Percentiles rank a stretch among this genome's conserved stretches.
These are phyloP conservation scores for Crepidodera aurea DNA, from an alignment of 2,888 invertebrate genomes.

Conservation along the genomic window DNA sequence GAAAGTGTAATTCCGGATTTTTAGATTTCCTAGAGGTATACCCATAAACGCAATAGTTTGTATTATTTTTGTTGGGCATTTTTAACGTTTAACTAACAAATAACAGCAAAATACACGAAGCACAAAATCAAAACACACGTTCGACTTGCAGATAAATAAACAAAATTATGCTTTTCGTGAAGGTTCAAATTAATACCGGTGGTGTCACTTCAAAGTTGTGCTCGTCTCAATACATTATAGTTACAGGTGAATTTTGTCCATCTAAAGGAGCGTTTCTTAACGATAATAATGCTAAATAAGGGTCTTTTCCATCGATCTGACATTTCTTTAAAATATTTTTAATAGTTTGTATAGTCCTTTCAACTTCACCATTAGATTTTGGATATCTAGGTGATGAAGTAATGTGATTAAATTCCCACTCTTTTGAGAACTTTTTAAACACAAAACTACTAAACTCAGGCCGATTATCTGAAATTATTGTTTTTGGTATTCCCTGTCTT, in stretches of 20 bases:
- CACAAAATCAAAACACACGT: too few species aligned
- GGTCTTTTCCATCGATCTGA: neutral
- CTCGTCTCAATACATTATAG: neutral
- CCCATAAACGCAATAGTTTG: too few species aligned
- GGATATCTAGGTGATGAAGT: conserved; percentile 9
- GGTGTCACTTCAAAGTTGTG: too few species aligned
- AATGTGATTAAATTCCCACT: conserved; percentile 15
- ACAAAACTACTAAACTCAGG: neutral
- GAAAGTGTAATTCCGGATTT: too few species aligned
- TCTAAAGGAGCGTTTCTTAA: conserved; percentile 8
- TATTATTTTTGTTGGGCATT: too few species aligned
- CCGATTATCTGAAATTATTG: neutral
- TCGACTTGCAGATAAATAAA: too few species aligned
- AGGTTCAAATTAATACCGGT: too few species aligned
- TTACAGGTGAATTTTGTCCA: neutral
- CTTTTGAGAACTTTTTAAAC: conserved; percentile 12
- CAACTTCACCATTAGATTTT: conserved; percentile 12
- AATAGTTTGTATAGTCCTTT: conserved; percentile 12
- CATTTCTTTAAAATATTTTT: conserved; percentile 18
- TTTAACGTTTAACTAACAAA: too few species aligned
- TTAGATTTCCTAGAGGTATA: too few species aligned
- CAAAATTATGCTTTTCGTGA: too few species aligned
- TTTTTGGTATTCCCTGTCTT: neutral
- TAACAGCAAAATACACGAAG: too few species aligned
- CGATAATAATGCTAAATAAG: conserved; percentile 13